A percentile compares a stretch with the other conserved stretches of the same genome.
These are phyloP conservation scores for Cybosia mesomella DNA, from an alignment of 2,888 invertebrate species.

Conservation along the genomic window DNA sequence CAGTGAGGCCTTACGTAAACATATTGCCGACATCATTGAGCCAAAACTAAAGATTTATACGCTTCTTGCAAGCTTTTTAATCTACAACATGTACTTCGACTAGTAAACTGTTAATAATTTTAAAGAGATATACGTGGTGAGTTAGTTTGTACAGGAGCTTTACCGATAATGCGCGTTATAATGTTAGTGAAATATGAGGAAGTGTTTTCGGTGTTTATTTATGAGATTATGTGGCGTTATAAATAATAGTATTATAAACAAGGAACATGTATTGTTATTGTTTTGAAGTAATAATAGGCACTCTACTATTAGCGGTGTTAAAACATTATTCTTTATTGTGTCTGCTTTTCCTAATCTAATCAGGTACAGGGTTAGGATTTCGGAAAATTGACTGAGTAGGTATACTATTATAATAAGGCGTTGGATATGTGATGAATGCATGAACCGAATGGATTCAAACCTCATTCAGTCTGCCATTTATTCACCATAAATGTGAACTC, in stretches of 20 bases:
- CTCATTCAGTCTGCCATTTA: too few relatives aligned
- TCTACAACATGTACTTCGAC: constrained; percentile 31
- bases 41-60: constrained; percentile 49
- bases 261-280: background rate
- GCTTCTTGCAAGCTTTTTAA: constrained; percentile 37
- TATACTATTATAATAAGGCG: too few relatives aligned
- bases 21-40: constrained; percentile 27
- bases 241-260: background rate
- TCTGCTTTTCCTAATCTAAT: too few relatives aligned
- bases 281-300: background rate
- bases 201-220: constrained; percentile 10
- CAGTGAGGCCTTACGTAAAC: constrained; percentile 40
- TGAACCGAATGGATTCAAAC: too few relatives aligned
- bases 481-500: too few relatives aligned
- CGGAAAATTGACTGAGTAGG: too few relatives aligned
- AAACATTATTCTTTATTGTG: background rate
- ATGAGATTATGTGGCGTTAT: background rate
- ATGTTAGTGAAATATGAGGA: constrained; percentile 24
- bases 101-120: constrained; percentile 60
- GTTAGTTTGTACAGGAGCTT: constrained; percentile 43
- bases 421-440: too few relatives aligned
- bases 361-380: too few relatives aligned
- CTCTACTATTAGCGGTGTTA: background rate
- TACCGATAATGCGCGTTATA: constrained; percentile 14
- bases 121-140: constrained; percentile 53